Conservation (phyloP, 1,140 invertebrate genomes). For the Wasmannia auropunctata region DNA sequence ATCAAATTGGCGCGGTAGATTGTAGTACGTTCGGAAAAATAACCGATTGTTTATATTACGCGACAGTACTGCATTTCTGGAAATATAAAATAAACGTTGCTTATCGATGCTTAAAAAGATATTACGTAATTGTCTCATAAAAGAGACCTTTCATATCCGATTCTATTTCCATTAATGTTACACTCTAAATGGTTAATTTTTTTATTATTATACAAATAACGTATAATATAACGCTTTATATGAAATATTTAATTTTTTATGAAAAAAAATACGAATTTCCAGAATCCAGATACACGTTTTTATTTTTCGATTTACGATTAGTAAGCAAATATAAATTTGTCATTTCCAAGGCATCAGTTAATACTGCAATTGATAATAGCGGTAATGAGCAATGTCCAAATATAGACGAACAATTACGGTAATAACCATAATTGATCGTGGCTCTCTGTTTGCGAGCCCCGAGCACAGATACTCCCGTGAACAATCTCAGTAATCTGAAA, state of each 20-base stretch:
- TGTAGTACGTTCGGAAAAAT: not conserved
- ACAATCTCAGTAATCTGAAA: conserved; percentile 29
- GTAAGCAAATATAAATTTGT: not conserved
- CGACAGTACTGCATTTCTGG: not conserved
- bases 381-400: not conserved
- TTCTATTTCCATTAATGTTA: not conserved
- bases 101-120: not conserved
- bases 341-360: not conserved
- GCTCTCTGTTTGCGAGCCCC: not conserved
- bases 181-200: not conserved
- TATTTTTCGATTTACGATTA: not conserved
- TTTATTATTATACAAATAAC: not conserved
- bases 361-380: not conserved
- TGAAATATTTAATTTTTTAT: not conserved
- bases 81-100: not conserved
- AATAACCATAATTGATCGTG: conserved; percentile 11
- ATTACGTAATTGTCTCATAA: not conserved
- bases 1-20: conserved; percentile 2
- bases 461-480: not conserved
- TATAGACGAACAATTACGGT: conserved; percentile 18
- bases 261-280: not conserved
- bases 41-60: not conserved
- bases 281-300: not conserved
- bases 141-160: not conserved
- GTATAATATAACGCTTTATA: not conserved